A percentile compares a stretch with the other conserved stretches of the same genome.
These are phyloP conservation scores for Eupeodes luniger DNA, from an alignment of 2,888 invertebrate species.

Conservation along the genomic window DNA sequence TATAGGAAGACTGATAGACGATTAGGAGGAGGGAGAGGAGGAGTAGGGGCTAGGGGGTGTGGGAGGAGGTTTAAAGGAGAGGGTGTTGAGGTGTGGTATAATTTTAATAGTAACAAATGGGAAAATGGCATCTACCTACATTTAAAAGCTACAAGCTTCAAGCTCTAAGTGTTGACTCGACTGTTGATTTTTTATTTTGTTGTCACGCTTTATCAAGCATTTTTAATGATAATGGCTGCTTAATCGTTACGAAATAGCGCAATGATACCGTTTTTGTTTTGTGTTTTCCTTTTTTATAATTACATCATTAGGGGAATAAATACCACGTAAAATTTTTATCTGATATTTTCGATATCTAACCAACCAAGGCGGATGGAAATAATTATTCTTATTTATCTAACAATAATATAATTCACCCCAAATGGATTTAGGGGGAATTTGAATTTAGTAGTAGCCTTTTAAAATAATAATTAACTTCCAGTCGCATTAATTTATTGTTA, in stretches of 20 bases:
- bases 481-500: background rate
- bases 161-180: background rate
- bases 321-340: conserved; percentile 63
- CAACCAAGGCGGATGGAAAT: background rate
- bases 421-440: background rate
- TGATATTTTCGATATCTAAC: conserved; percentile 46
- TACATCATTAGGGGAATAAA: conserved; percentile 58
- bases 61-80: too few relatives aligned
- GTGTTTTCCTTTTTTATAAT: conserved; percentile 44
- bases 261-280: conserved; percentile 9
- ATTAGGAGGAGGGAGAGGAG: too few relatives aligned
- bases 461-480: too few relatives aligned
- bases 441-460: too few relatives aligned
- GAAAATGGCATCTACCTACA: background rate
- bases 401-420: background rate
- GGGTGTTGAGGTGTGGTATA: background rate
- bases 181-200: conserved; percentile 16
- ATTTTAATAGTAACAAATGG: conserved; percentile 9
- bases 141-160: too few relatives aligned
- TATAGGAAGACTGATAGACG: background rate
- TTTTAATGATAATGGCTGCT: conserved; percentile 64
- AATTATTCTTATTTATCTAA: conserved; percentile 3
- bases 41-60: too few relatives aligned
- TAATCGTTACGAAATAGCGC: conserved; percentile 47
- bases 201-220: conserved; percentile 42